Percentiles rank a stretch among this genome's conserved stretches.
phyloP scores from a whole-genome alignment of 2,113 vertebrate species.

The Hippocampus mohnikei region DNA sequence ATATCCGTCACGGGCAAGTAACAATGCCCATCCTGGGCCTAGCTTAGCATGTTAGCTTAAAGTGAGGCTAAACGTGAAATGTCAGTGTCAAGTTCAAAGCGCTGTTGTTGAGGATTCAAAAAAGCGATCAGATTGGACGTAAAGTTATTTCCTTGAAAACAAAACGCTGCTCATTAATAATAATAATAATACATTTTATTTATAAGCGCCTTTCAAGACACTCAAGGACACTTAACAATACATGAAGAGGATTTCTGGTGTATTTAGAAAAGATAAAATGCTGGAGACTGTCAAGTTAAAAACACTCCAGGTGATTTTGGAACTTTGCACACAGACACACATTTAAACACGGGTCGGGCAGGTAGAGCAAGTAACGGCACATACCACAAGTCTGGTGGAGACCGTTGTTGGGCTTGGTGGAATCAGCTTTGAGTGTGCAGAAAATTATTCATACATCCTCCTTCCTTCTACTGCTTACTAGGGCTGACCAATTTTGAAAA shows the following conservation, averaged over 20 bases:
- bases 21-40: no score
- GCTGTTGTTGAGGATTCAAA: background rate
- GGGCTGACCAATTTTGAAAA: no score
- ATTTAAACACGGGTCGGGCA: constrained; percentile 44
- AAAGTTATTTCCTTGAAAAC: no score
- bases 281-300: background rate
- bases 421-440: background rate
- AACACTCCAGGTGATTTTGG: background rate
- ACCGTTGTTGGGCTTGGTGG: constrained; percentile 40
- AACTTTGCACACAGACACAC: background rate
- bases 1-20: no score
- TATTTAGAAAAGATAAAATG: background rate
- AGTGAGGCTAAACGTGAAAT: background rate
- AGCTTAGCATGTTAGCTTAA: background rate
- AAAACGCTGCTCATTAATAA: no score
- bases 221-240: no score
- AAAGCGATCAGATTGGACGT: no score
- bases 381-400: constrained; percentile 43
- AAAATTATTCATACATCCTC: background rate
- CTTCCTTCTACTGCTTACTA: background rate
- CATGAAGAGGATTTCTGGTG: background rate
- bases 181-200: no score
- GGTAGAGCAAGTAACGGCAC: constrained; percentile 67
- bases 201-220: no score
- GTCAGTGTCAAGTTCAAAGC: no score